Base-by-base conservation (phyloP, 2,113 vertebrate species). In the Erythrocercus mccallii region DNA sequence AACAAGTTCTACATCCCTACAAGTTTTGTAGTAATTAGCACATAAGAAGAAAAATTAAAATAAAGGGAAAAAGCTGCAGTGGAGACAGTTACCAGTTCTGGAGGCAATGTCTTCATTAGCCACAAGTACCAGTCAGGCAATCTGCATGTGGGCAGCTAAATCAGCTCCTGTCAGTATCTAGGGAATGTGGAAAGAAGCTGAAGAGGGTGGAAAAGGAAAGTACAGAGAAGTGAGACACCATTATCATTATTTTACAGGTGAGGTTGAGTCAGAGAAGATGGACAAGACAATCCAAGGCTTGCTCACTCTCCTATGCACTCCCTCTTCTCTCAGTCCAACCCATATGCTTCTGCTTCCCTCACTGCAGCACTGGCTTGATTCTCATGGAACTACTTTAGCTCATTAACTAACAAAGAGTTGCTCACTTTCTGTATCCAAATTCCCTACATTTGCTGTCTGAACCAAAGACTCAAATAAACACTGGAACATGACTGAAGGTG, bases 271-370 rank as follows among this genome's bases (percentile, higher is more conserved):
- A 74, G 35, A 70, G 33, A 86, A 82, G 69, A 64, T 22, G 28
- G 70, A 64, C 16, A 37, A 90, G 40, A 27, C 76, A 90, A 15
- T 12, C 33, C 77, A 70, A 79, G 37, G 6, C 24, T 15, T 33
- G n/a, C 37, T 48, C 37, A 35, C 24, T 12, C 53, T 65, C 70
- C 53, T 11, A 1, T 1, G 16, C 0, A 0, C 28, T 53, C 31
- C 25, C 33, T 47, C 42, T 60, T 64, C n/a, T 58, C 42, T 44
- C 11, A 70, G 56, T 56, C 53, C 62, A 80, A 12, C 13, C 27
- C 12, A 0, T 9, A 21, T 44, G 17, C 47, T 81, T 24, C 65
- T 48, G 42, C 24, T 70, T 37, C 61, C 15, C 64, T 84, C 77
- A 42, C 77, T 81, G 84, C 60, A 79, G 51, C 47, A 56, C 50